Evolutionary conservation across 2,113 vertebrate species (phyloP), one percentile per base, ranked within the genome.

Genomic region (Onychostoma macrolepis): DNA sequence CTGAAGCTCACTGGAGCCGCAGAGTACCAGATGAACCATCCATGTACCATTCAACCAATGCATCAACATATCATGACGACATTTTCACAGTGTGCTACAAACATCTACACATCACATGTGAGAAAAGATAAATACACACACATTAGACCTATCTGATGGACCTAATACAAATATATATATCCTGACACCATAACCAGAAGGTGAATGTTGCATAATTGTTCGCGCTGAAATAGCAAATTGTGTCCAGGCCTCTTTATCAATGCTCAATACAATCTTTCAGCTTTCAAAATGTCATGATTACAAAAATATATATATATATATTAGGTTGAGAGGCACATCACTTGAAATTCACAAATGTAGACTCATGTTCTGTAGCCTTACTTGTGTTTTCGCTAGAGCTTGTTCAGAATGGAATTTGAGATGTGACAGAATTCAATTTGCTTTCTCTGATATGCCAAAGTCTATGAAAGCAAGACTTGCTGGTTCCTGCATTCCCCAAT

Each of bases 41-140:
- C 50, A 85, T 30, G 80, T 87, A 87, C 84, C 76, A 45, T 72
- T 48, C 61, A 77, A 89, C 41, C 79, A 65, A 61, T 79, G 30
- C 78, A 53, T 53, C 50, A 56, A 58, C 21, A 58, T 8, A 58
- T 24, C 56, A 58, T 63, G 19, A 43, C 17, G 19, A 12, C 79
- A 81, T 36, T 82, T 71, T 83, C 65, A 50, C 81, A 83, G 65
- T 65, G 58, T 53, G 65, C 43, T 71, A 83, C 28, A 24, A 33
- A 53, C 43, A 36, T 53, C 63, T 36, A 71, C n/a, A 82, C 21
- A 48, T 30, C 17, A 30, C 61, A 69, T 4, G n/a, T 26, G 41
- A 76, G 41, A 17, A 76, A n/a, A n/a, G 67, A 71, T 17, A 71
- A 41, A 75, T 15, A 45, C 36, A 28, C 72, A 76, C 41, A 45